These are phyloP conservation scores for Dryadula phaetusa DNA, from an alignment of 2,888 invertebrate species.

Conservation along the genomic window DNA sequence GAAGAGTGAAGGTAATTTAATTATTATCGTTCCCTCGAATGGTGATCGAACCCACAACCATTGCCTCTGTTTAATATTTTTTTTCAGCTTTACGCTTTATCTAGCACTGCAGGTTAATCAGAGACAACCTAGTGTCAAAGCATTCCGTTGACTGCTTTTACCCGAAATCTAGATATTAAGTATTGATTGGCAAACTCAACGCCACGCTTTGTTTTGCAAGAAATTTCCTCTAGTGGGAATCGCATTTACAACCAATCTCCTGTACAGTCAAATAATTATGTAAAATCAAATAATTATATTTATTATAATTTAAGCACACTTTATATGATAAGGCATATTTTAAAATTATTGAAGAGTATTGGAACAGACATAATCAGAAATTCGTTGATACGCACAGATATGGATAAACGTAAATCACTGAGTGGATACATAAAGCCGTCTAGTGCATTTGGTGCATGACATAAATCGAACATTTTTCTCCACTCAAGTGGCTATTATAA, in stretches of 20 bases:
- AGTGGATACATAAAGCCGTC: constrained; percentile 17
- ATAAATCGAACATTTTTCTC: constrained; percentile 16
- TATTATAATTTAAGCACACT: too few relatives aligned
- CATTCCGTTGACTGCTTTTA: too few relatives aligned
- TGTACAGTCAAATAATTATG: too few relatives aligned
- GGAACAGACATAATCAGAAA: constrained; percentile 3
- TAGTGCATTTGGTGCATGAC: constrained; percentile 18
- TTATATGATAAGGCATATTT: background rate
- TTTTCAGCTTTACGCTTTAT: too few relatives aligned
- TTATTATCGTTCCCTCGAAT: background rate
- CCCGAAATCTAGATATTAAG: too few relatives aligned
- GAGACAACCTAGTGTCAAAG: too few relatives aligned
- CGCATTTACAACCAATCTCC: background rate
- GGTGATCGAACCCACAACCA: background rate
- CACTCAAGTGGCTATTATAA: background rate
- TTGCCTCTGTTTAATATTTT: too few relatives aligned
- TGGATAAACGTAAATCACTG: constrained; percentile 16
- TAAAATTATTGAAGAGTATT: background rate
- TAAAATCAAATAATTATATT: too few relatives aligned
- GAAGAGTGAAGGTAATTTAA: too few relatives aligned
- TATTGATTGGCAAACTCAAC: too few relatives aligned
- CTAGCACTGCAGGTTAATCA: too few relatives aligned
- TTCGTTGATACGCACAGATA: background rate
- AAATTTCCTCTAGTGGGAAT: background rate
- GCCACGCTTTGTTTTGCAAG: too few relatives aligned